phyloP scores from a whole-genome alignment of 1,140 invertebrate genomes.

The Diabrotica undecimpunctata region DNA sequence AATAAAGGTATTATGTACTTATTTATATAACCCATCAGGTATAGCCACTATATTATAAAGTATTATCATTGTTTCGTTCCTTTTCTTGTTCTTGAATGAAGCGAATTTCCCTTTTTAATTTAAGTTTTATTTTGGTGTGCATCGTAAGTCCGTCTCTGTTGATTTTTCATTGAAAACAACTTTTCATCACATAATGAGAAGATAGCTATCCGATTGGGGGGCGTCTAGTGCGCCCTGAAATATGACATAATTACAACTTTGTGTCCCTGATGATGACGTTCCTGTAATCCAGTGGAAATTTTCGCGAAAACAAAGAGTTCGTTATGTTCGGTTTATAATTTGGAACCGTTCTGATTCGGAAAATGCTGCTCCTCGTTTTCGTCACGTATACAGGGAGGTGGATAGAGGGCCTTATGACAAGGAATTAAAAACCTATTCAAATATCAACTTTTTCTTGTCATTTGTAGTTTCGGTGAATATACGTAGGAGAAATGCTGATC shows the following conservation, averaged over 20 bases:
- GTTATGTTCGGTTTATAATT: slow-evolving; percentile 33
- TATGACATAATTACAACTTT: slow-evolving; percentile 34
- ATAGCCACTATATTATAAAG: too few species aligned
- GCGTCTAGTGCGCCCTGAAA: slow-evolving; percentile 23
- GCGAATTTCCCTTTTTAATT: too few species aligned
- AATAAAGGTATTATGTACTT: too few species aligned
- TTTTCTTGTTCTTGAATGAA: too few species aligned
- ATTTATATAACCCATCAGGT: too few species aligned
- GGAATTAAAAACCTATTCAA: too few species aligned
- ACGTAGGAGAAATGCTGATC: too few species aligned
- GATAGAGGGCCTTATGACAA: not conserved
- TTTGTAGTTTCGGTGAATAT: too few species aligned
- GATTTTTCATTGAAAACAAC: not conserved
- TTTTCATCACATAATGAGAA: slow-evolving; percentile 39
- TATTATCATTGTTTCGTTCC: too few species aligned
- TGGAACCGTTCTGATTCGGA: slow-evolving; percentile 11
- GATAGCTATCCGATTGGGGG: slow-evolving; percentile 38
- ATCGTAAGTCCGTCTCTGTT: not conserved
- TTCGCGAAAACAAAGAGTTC: slow-evolving; percentile 27
- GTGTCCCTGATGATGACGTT: slow-evolving; percentile 16
- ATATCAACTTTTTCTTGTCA: too few species aligned
- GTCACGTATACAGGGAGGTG: slow-evolving; percentile 4
- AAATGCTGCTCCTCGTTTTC: slow-evolving; percentile 18
- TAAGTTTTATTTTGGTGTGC: too few species aligned
- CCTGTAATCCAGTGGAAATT: slow-evolving; percentile 9